These are phyloP conservation scores for Cabera pusaria DNA, from an alignment of 2,888 invertebrate genomes.

Conservation along the genomic window DNA sequence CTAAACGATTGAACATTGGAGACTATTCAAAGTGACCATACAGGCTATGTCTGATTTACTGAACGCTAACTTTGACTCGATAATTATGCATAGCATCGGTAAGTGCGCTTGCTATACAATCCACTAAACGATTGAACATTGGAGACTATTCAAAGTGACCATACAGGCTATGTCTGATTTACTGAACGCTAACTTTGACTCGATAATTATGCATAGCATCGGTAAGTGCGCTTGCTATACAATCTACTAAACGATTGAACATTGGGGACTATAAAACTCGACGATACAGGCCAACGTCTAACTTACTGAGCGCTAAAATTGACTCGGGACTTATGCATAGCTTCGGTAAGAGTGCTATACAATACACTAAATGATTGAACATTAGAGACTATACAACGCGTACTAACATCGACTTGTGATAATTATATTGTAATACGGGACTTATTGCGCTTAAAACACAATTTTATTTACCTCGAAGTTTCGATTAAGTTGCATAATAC, in stretches of 20 bases:
- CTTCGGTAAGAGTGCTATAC: slow-evolving; percentile 91
- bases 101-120: slow-evolving; percentile 84
- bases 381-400: too few species aligned
- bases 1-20: slow-evolving; percentile 96
- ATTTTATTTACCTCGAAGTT: too few species aligned
- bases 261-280: slow-evolving; percentile 93
- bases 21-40: slow-evolving; percentile 95
- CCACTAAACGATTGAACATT: slow-evolving; percentile 96
- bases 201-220: slow-evolving; percentile 98
- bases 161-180: slow-evolving; percentile 99
- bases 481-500: too few species aligned
- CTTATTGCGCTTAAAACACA: too few species aligned
- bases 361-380: too few species aligned
- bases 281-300: slow-evolving; percentile 99
- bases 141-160: slow-evolving; percentile 94
- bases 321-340: slow-evolving; percentile 99
- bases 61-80: slow-evolving; percentile 98
- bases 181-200: slow-evolving; percentile 98
- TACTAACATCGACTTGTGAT: too few species aligned
- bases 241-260: too few species aligned
- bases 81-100: slow-evolving; percentile 98
- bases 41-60: slow-evolving; percentile 99
- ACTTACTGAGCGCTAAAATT: slow-evolving; percentile 97
- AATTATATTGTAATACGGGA: too few species aligned
- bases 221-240: slow-evolving; percentile 82